phyloP scores from a whole-genome alignment of 2,797 vertebrate genomes.

The Silurus aristotelis region DNA sequence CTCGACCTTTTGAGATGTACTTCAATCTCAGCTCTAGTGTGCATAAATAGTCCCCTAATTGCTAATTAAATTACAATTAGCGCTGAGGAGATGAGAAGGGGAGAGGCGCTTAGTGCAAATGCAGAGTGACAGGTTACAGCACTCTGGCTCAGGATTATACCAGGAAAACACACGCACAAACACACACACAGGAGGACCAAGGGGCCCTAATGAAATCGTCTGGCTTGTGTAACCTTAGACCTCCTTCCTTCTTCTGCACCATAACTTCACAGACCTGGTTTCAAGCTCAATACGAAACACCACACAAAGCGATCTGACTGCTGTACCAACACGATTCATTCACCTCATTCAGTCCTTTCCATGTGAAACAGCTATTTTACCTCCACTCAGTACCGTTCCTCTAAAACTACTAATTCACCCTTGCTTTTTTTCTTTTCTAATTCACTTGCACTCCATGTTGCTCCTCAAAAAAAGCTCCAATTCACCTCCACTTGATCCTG shows the following conservation, averaged over 20 bases:
- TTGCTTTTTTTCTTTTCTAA: not conserved
- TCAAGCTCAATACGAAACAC: not conserved
- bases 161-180: constrained; percentile 26
- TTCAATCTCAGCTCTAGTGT: constrained; percentile 73
- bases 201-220: not conserved
- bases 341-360: not conserved
- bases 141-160: constrained; percentile 67
- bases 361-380: not conserved
- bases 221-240: constrained; percentile 11
- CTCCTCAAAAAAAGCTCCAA: not conserved
- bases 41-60: constrained; percentile 77
- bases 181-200: constrained; percentile 15
- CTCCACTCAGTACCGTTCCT: not conserved
- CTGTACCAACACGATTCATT: not conserved
- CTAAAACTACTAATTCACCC: not conserved
- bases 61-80: constrained; percentile 80
- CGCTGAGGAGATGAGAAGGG: constrained; percentile 73
- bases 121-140: constrained; percentile 73
- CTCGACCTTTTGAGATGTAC: constrained; percentile 68
- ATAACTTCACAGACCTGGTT: constrained; percentile 54
- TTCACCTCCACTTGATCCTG: constrained; percentile 7
- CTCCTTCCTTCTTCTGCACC: not conserved
- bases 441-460: not conserved
- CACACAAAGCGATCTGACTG: not conserved
- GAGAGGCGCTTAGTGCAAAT: constrained; percentile 76